Conservation (phyloP, 2,797 vertebrate species). For the Typhlichthys subterraneus region DNA sequence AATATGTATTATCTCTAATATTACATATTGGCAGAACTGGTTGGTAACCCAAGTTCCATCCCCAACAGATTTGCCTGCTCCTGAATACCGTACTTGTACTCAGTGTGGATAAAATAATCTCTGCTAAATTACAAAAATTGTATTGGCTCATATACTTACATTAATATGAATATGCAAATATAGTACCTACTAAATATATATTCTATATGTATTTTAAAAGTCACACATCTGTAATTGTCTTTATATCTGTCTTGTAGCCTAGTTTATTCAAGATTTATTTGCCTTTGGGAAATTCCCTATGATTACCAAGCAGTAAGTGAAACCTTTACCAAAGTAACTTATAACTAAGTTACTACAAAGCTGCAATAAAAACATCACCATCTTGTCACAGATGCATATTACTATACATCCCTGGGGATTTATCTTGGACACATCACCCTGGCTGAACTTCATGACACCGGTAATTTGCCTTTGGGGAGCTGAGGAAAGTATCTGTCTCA, state of each 20-base stretch:
- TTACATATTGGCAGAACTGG: too few relatives aligned
- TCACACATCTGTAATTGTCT: slow-evolving; percentile 1
- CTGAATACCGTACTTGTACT: not conserved
- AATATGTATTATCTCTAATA: too few relatives aligned
- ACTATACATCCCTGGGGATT: not conserved
- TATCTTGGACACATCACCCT: not conserved
- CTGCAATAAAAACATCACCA: not conserved
- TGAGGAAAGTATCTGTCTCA: not conserved
- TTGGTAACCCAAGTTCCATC: too few relatives aligned
- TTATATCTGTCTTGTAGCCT: not conserved
- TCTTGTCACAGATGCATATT: slow-evolving; percentile 10
- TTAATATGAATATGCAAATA: too few relatives aligned
- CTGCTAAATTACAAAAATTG: too few relatives aligned
- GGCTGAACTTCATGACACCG: not conserved
- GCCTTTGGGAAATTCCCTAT: slow-evolving; percentile 1
- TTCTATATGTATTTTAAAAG: not conserved
- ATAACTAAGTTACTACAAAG: slow-evolving; percentile 8
- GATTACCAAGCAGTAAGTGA: slow-evolving; percentile 3
- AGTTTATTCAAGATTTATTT: slow-evolving; percentile 1
- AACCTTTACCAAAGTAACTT: slow-evolving; percentile 1
- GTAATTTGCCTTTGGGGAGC: not conserved
- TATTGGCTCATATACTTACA: too few relatives aligned
- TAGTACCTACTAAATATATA: too few relatives aligned
- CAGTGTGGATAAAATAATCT: not conserved
- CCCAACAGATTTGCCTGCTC: too few relatives aligned